phyloP scores from a whole-genome alignment of 2,888 invertebrate genomes.

The Eilema depressum region DNA sequence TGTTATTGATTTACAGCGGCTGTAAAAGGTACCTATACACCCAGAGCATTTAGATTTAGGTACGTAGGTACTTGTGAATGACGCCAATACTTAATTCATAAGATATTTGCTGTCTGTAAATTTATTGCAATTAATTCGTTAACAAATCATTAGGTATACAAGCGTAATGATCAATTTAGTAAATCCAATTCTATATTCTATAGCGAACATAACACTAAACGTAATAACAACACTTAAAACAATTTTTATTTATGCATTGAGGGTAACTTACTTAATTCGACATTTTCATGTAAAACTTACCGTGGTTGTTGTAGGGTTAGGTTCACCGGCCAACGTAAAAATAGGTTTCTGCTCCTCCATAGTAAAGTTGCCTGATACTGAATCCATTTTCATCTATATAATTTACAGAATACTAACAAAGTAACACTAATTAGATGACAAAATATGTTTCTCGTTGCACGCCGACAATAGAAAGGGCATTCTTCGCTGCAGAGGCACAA shows the following conservation, averaged over 20 bases:
- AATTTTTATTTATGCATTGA: not conserved
- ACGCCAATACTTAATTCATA: not conserved
- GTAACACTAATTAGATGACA: conserved; percentile 7
- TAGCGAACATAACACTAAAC: not conserved
- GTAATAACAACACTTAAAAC: not conserved
- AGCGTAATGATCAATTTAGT: not conserved
- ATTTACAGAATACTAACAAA: conserved; percentile 6
- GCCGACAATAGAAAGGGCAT: conserved; percentile 53
- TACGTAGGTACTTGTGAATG: not conserved
- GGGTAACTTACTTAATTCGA: not conserved
- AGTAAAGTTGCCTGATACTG: conserved; percentile 61
- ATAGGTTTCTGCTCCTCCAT: conserved; percentile 68
- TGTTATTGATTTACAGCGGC: not conserved
- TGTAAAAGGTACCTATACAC: not conserved
- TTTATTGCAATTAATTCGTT: not conserved
- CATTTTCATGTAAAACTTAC: conserved; percentile 58
- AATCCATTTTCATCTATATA: conserved; percentile 54
- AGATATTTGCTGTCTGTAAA: too few species aligned
- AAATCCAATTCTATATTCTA: not conserved
- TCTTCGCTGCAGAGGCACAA: conserved; percentile 43
- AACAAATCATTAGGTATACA: not conserved
- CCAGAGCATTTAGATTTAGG: not conserved
- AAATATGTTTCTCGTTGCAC: conserved; percentile 30
- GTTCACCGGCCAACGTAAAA: conserved; percentile 68
- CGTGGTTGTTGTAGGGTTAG: conserved; percentile 59